Conservation (phyloP, 2,797 vertebrate species). For the Epinephelus coioides region DNA sequence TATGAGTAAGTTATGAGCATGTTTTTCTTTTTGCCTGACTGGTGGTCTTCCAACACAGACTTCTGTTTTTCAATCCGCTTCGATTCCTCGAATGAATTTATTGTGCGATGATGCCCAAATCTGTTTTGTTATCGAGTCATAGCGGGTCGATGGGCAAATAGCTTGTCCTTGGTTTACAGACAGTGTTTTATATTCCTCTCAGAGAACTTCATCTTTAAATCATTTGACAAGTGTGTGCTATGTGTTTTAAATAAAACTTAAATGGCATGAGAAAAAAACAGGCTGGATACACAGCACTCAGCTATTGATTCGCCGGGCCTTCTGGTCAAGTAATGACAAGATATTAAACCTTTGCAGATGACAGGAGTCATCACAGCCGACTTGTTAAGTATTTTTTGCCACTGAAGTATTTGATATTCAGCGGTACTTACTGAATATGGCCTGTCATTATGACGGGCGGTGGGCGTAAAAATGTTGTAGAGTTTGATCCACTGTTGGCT, state of each 20-base stretch:
- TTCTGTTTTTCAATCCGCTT: neutral
- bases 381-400: conserved; percentile 51
- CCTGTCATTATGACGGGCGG: conserved; percentile 55
- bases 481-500: conserved; percentile 63
- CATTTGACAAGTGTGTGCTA: neutral
- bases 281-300: neutral
- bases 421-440: conserved; percentile 56
- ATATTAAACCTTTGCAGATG: conserved; percentile 35
- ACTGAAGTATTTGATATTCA: conserved; percentile 53
- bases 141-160: neutral
- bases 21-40: conserved; percentile 6
- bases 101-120: neutral
- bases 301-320: conserved; percentile 3
- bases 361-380: conserved; percentile 31
- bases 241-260: neutral
- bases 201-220: neutral
- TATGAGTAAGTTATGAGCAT: conserved; percentile 20
- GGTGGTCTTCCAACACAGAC: neutral
- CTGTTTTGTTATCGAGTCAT: neutral
- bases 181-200: neutral
- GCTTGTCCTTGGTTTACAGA: neutral
- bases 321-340: conserved; percentile 47
- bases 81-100: neutral
- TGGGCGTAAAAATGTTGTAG: conserved; percentile 57
- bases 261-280: neutral